A percentile compares a stretch with the other conserved stretches of the same genome.
Evolutionary conservation across 2,113 vertebrate species (phyloP).

Genomic region (Onychostoma macrolepis): DNA sequence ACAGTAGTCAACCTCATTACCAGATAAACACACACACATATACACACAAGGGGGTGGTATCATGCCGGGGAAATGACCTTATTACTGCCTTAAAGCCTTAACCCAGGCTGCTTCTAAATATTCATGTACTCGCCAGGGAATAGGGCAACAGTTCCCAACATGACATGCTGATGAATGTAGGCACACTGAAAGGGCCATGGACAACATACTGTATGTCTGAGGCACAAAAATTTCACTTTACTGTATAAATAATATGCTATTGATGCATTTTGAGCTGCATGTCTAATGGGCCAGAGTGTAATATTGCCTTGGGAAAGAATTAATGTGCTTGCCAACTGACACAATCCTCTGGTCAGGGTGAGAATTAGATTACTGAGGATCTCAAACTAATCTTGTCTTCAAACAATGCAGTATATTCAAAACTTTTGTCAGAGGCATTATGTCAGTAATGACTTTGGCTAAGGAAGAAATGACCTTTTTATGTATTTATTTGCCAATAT

Average conservation of each 20-base stretch:
- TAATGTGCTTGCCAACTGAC: neutral
- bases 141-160: slow-evolving; percentile 30
- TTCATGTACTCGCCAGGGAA: slow-evolving; percentile 55
- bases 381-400: neutral
- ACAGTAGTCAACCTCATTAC: slow-evolving; percentile 54
- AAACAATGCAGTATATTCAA: neutral
- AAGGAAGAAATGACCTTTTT: neutral
- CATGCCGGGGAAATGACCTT: slow-evolving; percentile 57
- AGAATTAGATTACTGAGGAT: slow-evolving; percentile 21
- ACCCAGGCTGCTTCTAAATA: slow-evolving; percentile 53
- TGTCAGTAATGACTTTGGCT: neutral
- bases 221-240: neutral
- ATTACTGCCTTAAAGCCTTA: slow-evolving; percentile 54
- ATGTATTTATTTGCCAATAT: neutral
- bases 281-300: neutral
- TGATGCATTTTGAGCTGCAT: slow-evolving; percentile 14
- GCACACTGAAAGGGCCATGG: slow-evolving; percentile 6
- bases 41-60: slow-evolving; percentile 43
- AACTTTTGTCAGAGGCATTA: slow-evolving; percentile 13
- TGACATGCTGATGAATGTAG: slow-evolving; percentile 37
- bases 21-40: slow-evolving; percentile 9
- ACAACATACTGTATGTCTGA: slow-evolving; percentile 22
- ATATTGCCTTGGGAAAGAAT: slow-evolving; percentile 20
- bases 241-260: slow-evolving; percentile 1
- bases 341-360: slow-evolving; percentile 27